phyloP scores from a whole-genome alignment of 2,888 invertebrate genomes.

The Aphidoletes aphidimyza region DNA sequence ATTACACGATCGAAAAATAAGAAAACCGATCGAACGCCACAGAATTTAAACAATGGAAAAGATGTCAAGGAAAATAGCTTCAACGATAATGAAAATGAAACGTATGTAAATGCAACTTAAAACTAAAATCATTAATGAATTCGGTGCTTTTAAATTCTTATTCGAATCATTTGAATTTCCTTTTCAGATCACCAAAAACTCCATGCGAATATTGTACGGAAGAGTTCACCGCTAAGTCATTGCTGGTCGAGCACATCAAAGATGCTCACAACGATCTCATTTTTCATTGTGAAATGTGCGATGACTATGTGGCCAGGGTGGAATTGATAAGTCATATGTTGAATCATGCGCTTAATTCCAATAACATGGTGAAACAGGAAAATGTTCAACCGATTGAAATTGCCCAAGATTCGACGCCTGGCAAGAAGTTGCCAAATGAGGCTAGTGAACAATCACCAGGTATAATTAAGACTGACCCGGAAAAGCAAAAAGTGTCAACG shows the following conservation, averaged over 20 bases:
- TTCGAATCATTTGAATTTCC: neutral
- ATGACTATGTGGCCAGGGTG: conserved; percentile 63
- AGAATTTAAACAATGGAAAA: neutral
- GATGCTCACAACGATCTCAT: conserved; percentile 63
- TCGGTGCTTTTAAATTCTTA: too few species aligned
- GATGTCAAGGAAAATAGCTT: neutral
- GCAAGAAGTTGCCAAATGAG: neutral
- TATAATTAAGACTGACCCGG: neutral
- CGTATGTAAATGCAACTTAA: neutral
- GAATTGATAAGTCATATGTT: conserved; percentile 66
- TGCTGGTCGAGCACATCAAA: conserved; percentile 62
- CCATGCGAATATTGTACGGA: conserved; percentile 39
- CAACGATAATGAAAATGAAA: neutral
- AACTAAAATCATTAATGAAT: too few species aligned
- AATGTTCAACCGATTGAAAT: neutral
- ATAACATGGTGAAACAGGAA: neutral
- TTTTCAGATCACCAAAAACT: conserved; percentile 1
- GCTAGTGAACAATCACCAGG: conserved; percentile 32
- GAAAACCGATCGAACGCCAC: neutral
- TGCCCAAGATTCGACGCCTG: neutral
- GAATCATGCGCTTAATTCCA: conserved; percentile 62
- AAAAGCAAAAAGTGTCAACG: neutral
- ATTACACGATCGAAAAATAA: neutral
- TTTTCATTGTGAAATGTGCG: conserved; percentile 67
- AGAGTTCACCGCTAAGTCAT: neutral